A percentile compares a stretch with the other conserved stretches of the same genome.
Evolutionary conservation across 2,888 invertebrate genomes (phyloP).

Genomic region (Diarsia brunnea): DNA sequence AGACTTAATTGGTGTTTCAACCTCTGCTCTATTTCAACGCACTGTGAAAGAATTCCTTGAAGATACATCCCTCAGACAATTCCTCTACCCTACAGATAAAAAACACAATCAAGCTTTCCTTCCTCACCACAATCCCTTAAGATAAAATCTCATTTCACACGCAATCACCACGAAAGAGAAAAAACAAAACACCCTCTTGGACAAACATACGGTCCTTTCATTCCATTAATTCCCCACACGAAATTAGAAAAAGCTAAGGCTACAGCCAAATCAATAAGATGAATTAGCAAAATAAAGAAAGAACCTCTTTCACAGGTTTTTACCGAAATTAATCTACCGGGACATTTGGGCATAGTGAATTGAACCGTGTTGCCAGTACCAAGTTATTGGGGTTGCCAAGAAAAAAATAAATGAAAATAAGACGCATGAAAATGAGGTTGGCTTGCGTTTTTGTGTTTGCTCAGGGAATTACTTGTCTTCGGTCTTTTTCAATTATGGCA

Average conservation of each 20-base stretch:
- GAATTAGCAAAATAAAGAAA: constrained; percentile 62
- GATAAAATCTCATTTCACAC: constrained; percentile 37
- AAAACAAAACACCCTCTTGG: constrained; percentile 33
- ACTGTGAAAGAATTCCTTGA: not conserved
- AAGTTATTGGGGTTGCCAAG: constrained; percentile 51
- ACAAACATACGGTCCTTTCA: constrained; percentile 42
- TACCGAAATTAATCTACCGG: constrained; percentile 64
- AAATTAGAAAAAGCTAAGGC: constrained; percentile 52
- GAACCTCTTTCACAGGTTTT: constrained; percentile 59
- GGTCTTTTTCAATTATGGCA: constrained; percentile 58
- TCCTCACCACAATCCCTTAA: constrained; percentile 6
- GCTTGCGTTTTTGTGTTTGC: constrained; percentile 49
- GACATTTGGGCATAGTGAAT: constrained; percentile 51
- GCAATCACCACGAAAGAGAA: constrained; percentile 38
- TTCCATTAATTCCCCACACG: constrained; percentile 53
- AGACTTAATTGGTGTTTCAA: not conserved
- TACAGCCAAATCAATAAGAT: constrained; percentile 60
- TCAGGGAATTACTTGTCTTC: constrained; percentile 55
- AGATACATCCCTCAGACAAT: not conserved
- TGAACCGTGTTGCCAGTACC: constrained; percentile 53
- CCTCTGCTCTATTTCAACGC: not conserved
- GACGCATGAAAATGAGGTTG: constrained; percentile 50
- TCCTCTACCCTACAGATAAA: constrained; percentile 9
- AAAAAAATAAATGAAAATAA: constrained; percentile 63
- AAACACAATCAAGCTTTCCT: constrained; percentile 22